phyloP scores from a whole-genome alignment of 1,140 invertebrate genomes.

The Argopecten irradians region DNA sequence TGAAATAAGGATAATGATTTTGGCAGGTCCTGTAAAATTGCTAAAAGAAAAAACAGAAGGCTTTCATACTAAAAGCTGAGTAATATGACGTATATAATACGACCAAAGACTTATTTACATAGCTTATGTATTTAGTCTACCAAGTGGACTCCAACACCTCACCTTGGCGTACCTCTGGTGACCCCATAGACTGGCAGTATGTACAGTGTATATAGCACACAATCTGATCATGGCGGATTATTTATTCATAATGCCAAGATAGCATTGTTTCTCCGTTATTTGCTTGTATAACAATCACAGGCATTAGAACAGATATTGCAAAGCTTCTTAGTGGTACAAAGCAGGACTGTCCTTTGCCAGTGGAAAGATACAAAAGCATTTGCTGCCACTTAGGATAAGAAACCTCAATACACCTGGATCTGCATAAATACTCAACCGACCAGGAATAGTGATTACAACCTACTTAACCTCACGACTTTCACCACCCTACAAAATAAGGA shows the following conservation, averaged over 20 bases:
- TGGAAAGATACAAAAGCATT: background rate
- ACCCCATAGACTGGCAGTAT: background rate
- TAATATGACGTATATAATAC: too few relatives aligned
- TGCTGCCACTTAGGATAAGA: background rate
- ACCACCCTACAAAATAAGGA: background rate
- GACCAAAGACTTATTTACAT: too few relatives aligned
- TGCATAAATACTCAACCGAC: background rate
- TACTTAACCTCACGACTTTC: background rate
- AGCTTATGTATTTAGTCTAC: too few relatives aligned
- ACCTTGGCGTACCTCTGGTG: background rate
- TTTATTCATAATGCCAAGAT: background rate
- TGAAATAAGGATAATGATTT: too few relatives aligned
- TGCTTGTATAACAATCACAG: background rate
- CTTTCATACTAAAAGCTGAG: too few relatives aligned
- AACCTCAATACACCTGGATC: background rate
- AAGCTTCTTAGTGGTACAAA: background rate
- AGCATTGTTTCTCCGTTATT: background rate
- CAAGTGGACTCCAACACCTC: constrained; percentile 3
- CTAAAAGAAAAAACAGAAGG: too few relatives aligned
- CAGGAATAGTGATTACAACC: background rate
- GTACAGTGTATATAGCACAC: background rate
- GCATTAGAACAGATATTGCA: background rate
- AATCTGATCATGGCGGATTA: background rate
- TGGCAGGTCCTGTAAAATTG: too few relatives aligned
- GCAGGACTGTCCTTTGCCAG: background rate